phyloP scores from a whole-genome alignment of 2,888 invertebrate genomes.

The Sesia bembeciformis region DNA sequence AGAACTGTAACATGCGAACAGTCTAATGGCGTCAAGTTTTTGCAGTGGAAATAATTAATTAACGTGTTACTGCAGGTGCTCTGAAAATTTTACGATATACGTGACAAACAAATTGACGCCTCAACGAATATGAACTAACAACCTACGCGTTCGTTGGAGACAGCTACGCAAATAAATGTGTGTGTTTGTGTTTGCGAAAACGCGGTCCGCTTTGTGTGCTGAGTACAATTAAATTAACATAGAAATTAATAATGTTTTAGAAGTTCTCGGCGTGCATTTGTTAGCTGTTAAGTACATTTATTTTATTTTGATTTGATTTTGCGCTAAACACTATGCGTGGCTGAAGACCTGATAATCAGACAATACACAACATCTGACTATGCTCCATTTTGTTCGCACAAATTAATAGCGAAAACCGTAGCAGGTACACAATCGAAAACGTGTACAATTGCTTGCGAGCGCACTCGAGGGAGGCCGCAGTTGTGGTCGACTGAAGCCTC shows the following conservation, averaged over 20 bases:
- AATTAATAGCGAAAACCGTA: not conserved
- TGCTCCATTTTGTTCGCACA: not conserved
- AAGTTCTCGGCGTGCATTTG: too few relatives aligned
- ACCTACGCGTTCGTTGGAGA: not conserved
- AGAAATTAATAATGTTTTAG: too few relatives aligned
- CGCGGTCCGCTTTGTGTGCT: too few relatives aligned
- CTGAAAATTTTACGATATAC: slow-evolving; percentile 4
- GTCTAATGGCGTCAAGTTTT: not conserved
- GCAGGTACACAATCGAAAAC: not conserved
- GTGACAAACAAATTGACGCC: slow-evolving; percentile 7
- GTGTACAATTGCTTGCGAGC: not conserved
- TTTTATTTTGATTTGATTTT: too few relatives aligned
- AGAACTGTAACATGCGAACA: too few relatives aligned
- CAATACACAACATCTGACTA: not conserved
- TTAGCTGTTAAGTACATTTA: too few relatives aligned
- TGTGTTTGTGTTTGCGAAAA: not conserved
- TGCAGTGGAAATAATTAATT: not conserved
- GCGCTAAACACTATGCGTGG: too few relatives aligned
- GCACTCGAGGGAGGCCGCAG: not conserved
- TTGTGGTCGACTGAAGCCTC: not conserved
- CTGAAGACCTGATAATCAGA: too few relatives aligned
- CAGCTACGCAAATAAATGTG: not conserved
- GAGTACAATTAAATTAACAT: too few relatives aligned
- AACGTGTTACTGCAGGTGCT: not conserved
- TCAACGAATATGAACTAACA: not conserved